These are phyloP conservation scores for Neosilurus hyrtlii DNA, from an alignment of 2,797 vertebrate genomes.

Conservation along the genomic window DNA sequence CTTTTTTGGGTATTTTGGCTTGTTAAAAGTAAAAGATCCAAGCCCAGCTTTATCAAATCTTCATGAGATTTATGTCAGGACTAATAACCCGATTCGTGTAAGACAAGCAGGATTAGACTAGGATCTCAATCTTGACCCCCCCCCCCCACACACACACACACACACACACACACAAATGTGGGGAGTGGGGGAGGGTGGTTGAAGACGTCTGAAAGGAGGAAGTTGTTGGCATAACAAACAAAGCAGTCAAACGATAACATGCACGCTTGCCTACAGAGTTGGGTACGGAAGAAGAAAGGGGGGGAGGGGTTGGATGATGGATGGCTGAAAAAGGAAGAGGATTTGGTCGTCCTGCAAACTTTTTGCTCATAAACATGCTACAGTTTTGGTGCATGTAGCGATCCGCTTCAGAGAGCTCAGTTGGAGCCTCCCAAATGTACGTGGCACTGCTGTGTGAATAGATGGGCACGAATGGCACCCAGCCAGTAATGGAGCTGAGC, in stretches of 20 bases:
- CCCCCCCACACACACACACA: no score
- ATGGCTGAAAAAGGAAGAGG: constrained; percentile 59
- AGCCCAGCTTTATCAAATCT: constrained; percentile 56
- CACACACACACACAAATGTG: constrained; percentile 50
- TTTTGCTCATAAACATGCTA: not conserved
- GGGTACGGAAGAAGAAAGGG: not conserved
- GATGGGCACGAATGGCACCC: constrained; percentile 27
- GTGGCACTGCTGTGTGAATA: constrained; percentile 19
- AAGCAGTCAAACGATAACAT: constrained; percentile 55
- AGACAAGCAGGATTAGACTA: constrained; percentile 73
- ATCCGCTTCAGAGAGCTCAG: constrained; percentile 10
- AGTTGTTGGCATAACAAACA: constrained; percentile 62
- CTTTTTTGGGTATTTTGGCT: constrained; percentile 6
- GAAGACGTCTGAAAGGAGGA: constrained; percentile 58
- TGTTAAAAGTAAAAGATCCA: constrained; percentile 58
- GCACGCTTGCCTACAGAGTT: constrained; percentile 47
- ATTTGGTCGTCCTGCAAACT: constrained; percentile 9
- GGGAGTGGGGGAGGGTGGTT: constrained; percentile 36
- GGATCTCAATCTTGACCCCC: constrained; percentile 55
- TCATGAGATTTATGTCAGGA: constrained; percentile 71
- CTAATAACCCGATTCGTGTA: constrained; percentile 66
- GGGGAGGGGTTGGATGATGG: not conserved
- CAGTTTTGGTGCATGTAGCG: constrained; percentile 19
- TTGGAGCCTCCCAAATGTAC: constrained; percentile 15
- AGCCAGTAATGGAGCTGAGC: constrained; percentile 39